Conservation (phyloP, 2,888 invertebrate species). For the Eristalinus sepulchralis region DNA sequence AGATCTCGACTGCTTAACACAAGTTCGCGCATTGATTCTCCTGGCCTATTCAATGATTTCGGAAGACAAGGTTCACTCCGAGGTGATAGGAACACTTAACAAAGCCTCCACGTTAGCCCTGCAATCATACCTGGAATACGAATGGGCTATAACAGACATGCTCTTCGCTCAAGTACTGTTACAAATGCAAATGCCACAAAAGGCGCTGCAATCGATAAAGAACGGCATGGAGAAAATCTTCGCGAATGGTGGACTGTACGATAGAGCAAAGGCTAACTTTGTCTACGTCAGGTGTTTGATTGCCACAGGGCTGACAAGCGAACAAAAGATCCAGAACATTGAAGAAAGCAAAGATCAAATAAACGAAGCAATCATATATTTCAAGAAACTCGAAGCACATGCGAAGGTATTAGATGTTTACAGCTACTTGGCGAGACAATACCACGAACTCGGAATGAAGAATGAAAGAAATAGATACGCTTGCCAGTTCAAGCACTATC, state of each 20-base stretch:
- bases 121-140: conserved; percentile 89
- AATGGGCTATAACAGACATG: conserved; percentile 88
- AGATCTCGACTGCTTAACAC: conserved; percentile 80
- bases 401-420: conserved; percentile 86
- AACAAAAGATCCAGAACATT: conserved; percentile 73
- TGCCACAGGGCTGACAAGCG: conserved; percentile 83
- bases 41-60: conserved; percentile 85
- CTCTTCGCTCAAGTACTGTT: conserved; percentile 90
- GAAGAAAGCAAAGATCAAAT: conserved; percentile 82
- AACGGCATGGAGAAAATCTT: conserved; percentile 87
- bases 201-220: conserved; percentile 87
- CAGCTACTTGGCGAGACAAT: conserved; percentile 84
- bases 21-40: conserved; percentile 86
- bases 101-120: conserved; percentile 88
- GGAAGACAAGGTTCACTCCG: conserved; percentile 81
- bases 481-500: conserved; percentile 89
- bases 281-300: conserved; percentile 90
- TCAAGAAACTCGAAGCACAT: conserved; percentile 88
- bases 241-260: conserved; percentile 91
- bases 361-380: conserved; percentile 86
- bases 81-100: conserved; percentile 84
- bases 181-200: conserved; percentile 87
- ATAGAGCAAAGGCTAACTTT: conserved; percentile 88
- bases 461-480: conserved; percentile 91
- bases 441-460: conserved; percentile 87